These are phyloP conservation scores for Congeria kusceri DNA, from an alignment of 2,888 invertebrate species.

Conservation along the genomic window DNA sequence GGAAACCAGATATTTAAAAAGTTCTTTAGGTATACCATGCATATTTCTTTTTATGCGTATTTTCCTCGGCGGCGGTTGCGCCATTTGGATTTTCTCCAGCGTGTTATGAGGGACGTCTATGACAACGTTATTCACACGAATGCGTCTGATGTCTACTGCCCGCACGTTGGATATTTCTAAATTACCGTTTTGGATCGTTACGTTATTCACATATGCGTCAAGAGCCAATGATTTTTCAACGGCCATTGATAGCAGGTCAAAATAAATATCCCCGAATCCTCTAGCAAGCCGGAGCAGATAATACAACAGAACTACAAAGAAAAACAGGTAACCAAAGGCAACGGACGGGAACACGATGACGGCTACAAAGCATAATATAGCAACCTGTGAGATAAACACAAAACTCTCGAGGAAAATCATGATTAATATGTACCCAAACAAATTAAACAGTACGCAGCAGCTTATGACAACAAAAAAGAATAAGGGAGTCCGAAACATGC, in stretches of 20 bases:
- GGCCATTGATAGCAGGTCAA: constrained; percentile 41
- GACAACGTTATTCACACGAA: constrained; percentile 16
- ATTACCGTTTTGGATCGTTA: constrained; percentile 9
- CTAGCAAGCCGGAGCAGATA: constrained; percentile 44
- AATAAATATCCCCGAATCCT: constrained; percentile 41
- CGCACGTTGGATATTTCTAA: constrained; percentile 36
- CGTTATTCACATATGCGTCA: constrained; percentile 26
- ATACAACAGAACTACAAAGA: constrained; percentile 46
- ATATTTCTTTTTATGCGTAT: constrained; percentile 10
- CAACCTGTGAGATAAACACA: constrained; percentile 39
- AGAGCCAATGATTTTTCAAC: constrained; percentile 39
- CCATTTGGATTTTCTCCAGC: constrained; percentile 6
- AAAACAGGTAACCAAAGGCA: constrained; percentile 49
- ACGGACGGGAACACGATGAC: constrained; percentile 44
- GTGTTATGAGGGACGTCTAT: constrained; percentile 30
- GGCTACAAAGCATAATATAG: constrained; percentile 49
- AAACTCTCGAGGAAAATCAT: constrained; percentile 49
- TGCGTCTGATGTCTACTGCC: constrained; percentile 5
- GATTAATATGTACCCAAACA: constrained; percentile 29
- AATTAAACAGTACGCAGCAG: constrained; percentile 6
- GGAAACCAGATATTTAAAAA: constrained; percentile 22
- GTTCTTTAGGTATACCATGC: constrained; percentile 18
- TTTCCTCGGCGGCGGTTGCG: background rate
- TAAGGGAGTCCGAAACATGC: constrained; percentile 13
- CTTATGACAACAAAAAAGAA: background rate